Conservation (phyloP, 2,113 vertebrate species). For the Butorides virescens region DNA sequence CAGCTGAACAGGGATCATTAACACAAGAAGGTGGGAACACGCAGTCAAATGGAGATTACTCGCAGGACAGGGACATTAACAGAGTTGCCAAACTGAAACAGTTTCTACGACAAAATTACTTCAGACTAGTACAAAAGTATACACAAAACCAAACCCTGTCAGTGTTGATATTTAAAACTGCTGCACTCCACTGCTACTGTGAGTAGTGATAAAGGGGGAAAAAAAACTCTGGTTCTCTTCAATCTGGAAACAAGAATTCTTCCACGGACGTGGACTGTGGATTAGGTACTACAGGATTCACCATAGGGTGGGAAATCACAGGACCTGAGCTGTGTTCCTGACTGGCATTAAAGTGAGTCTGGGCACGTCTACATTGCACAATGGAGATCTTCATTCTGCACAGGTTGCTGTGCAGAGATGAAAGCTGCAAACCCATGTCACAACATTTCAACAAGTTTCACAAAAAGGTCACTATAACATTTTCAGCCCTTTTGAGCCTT, state of each 20-base stretch:
- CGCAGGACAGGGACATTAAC: neutral
- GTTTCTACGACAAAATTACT: neutral
- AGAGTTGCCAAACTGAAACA: neutral
- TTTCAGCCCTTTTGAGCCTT: neutral
- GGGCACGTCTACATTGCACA: neutral
- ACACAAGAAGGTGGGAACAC: neutral
- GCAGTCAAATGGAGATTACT: neutral
- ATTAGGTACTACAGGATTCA: neutral
- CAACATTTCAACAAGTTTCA: neutral
- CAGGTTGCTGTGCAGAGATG: neutral
- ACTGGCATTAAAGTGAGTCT: neutral
- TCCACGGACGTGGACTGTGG: neutral
- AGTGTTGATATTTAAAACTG: rapidly evolving
- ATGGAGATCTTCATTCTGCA: neutral
- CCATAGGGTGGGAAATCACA: neutral
- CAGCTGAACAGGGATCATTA: neutral
- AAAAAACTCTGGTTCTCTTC: neutral
- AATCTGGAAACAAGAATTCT: neutral
- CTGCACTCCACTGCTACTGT: neutral
- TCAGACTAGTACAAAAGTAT: neutral
- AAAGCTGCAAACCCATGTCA: neutral
- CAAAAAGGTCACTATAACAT: rapidly evolving
- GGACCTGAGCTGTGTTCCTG: neutral
- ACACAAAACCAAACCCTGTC: neutral
- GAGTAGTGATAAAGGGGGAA: neutral